Conservation (phyloP, 1,140 invertebrate genomes). For the Potamilus streckersoni region DNA sequence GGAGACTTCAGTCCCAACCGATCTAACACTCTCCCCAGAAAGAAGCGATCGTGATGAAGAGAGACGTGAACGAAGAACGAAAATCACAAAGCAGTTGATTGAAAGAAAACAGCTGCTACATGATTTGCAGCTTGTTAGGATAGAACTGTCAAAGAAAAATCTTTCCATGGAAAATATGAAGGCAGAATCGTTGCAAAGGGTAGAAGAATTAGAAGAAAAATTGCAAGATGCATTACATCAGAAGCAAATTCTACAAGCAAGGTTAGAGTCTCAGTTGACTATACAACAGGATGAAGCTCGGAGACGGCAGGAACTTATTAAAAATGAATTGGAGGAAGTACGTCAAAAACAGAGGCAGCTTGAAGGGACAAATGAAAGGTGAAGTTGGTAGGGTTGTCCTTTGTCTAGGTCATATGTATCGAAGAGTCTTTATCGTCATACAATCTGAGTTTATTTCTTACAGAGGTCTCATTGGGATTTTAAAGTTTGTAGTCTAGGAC, state of each 20-base stretch:
- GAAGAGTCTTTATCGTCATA: too few species aligned
- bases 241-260: slow-evolving; percentile 64
- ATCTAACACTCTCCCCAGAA: slow-evolving; percentile 61
- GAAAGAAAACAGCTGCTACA: slow-evolving; percentile 66
- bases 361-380: slow-evolving; percentile 64
- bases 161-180: slow-evolving; percentile 65
- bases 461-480: too few species aligned
- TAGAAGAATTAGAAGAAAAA: slow-evolving; percentile 67
- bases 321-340: slow-evolving; percentile 62
- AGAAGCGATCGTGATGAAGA: slow-evolving; percentile 41
- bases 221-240: slow-evolving; percentile 65
- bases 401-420: too few species aligned
- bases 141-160: slow-evolving; percentile 67
- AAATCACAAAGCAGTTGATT: slow-evolving; percentile 56
- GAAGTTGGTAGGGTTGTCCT: too few species aligned
- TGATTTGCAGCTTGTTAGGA: slow-evolving; percentile 67
- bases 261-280: slow-evolving; percentile 63
- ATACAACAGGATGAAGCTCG: slow-evolving; percentile 65
- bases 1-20: slow-evolving; percentile 60
- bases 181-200: slow-evolving; percentile 60
- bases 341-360: slow-evolving; percentile 61
- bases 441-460: too few species aligned
- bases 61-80: slow-evolving; percentile 42
- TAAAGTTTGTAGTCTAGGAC: too few species aligned
- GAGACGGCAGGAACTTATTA: slow-evolving; percentile 60